These are phyloP conservation scores for Phengaris alcon DNA, from an alignment of 2,888 invertebrate genomes.

Conservation along the genomic window DNA sequence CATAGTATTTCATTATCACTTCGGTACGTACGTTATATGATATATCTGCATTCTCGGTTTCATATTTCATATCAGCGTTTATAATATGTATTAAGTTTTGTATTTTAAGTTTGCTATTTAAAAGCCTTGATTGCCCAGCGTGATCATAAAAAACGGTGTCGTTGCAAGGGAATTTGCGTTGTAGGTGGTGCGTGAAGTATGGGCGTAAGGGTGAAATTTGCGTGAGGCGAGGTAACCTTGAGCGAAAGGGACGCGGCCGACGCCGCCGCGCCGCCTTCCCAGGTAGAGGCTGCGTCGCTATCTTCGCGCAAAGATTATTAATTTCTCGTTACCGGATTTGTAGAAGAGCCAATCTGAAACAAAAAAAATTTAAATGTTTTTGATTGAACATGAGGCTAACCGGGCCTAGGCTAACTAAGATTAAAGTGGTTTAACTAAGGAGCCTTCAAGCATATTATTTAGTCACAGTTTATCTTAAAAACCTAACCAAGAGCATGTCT, in stretches of 20 bases:
- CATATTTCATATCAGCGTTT: conserved; percentile 16
- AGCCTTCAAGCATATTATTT: too few species aligned
- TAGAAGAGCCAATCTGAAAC: neutral
- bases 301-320: conserved; percentile 51
- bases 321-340: neutral
- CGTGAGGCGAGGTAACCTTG: conserved; percentile 56
- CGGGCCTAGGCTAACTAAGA: too few species aligned
- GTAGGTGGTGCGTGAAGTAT: conserved; percentile 2
- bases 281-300: conserved; percentile 53
- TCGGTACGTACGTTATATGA: neutral
- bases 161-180: conserved; percentile 38
- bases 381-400: too few species aligned
- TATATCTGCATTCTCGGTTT: neutral
- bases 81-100: conserved; percentile 34
- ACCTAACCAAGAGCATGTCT: too few species aligned
- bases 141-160: conserved; percentile 46
- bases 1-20: neutral
- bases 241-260: conserved; percentile 68
- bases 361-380: neutral
- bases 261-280: conserved; percentile 56
- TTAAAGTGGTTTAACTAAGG: too few species aligned
- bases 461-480: too few species aligned
- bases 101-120: conserved; percentile 38
- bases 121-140: conserved; percentile 52
- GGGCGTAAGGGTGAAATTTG: conserved; percentile 47